Percentiles rank a stretch among this genome's conserved stretches.
phyloP scores from a whole-genome alignment of 2,797 vertebrate species.

The Dendrocincla tyrannina region DNA sequence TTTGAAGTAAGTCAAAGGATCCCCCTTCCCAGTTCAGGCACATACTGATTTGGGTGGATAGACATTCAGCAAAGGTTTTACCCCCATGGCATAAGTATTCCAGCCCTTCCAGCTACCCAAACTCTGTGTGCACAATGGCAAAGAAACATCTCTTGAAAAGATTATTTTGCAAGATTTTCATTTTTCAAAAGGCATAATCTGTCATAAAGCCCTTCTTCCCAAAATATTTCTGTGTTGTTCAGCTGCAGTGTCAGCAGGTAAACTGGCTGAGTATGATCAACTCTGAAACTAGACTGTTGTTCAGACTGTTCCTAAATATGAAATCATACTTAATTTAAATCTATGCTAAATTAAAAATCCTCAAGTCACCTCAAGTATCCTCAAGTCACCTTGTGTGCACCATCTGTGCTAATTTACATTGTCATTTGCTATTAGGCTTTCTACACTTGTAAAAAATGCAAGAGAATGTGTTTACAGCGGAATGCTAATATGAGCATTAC shows the following conservation, averaged over 20 bases:
- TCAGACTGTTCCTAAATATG: neutral
- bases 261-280: neutral
- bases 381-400: neutral
- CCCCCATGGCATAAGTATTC: accelerated
- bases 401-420: neutral
- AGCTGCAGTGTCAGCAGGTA: neutral
- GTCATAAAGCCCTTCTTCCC: neutral
- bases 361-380: neutral
- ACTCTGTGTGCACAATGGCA: neutral
- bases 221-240: neutral
- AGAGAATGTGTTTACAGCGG: neutral
- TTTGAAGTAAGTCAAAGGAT: neutral
- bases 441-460: neutral
- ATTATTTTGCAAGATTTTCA: neutral
- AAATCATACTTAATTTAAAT: neutral
- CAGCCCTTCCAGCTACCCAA: neutral
- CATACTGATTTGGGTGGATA: neutral
- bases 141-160: neutral
- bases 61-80: neutral
- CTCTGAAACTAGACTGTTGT: neutral
- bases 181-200: neutral
- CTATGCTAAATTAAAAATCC: neutral
- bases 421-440: neutral
- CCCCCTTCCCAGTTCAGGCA: neutral
- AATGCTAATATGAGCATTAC: neutral